Evolutionary conservation across 2,113 vertebrate genomes (phyloP), one percentile per base, ranked within the genome.

Genomic region (Pelodiscus sinensis): DNA sequence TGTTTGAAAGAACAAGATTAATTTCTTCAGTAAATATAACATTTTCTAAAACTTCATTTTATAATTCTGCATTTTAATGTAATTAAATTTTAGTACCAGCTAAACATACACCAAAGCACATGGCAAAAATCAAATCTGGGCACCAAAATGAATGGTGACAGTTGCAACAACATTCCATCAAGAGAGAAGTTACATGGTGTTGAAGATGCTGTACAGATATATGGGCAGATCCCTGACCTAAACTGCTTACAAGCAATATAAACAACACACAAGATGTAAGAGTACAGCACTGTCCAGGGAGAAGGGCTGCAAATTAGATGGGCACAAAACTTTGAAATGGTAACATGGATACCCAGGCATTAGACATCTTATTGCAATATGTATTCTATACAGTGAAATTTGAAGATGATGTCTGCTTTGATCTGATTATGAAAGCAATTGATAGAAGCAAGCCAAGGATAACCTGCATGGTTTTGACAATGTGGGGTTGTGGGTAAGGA

Each of bases 71-170:
- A 56, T 44, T 85, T 87, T 89, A 79, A 62, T 54, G 27, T 31
- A 21, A 29, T 19, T 12, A 27, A 2, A 9, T 65, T 82, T 65
- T 19, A 90, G 21, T 3, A 88, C 3, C 18, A 71, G 29, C 3
- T 13, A 18, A 29, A 38, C 22, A 1, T 52, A 35, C 57, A 51
- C 16, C 65, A 51, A 83, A 88, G 31, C 3, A 75, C 3, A 15
- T 84, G 83, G 14, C 1, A 79, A 82, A 75, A 60, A 60, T 3
- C 9, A 90, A 19, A 68, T 0, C 29, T 3, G 0, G 2, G 25
- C 1, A 22, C 68, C 57, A 57, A 92, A 88, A 90, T 12, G 4
- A 31, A 54, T 2, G 2, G 3, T 13, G 75, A 71, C 9, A 27
- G 77, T 81, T 65, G 62, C 78, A 4, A 77, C 16, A 78, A 7